These are phyloP conservation scores for Esox masquinongy DNA, from an alignment of 2,797 vertebrate genomes.

Conservation along the genomic window DNA sequence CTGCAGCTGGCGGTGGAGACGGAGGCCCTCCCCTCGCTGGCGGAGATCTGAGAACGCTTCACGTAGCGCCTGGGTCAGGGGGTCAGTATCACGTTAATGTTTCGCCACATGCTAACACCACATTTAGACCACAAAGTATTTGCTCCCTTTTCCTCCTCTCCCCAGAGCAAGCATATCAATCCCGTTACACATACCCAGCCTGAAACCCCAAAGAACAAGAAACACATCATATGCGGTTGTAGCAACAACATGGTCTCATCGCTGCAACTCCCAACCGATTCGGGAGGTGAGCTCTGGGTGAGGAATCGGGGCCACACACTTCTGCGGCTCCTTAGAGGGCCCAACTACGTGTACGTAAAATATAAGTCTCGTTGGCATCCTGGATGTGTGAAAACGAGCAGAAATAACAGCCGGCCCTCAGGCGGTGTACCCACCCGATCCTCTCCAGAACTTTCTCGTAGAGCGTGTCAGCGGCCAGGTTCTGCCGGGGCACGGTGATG, in stretches of 20 bases:
- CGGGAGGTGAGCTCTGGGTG: no score
- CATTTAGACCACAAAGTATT: no score
- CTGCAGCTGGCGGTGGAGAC: slow-evolving; percentile 47
- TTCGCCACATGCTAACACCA: neutral
- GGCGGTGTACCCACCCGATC: slow-evolving; percentile 81
- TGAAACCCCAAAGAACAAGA: no score
- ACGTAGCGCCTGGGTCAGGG: slow-evolving; percentile 84
- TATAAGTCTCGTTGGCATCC: neutral
- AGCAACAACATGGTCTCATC: no score
- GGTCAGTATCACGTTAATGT: neutral
- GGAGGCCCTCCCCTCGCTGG: slow-evolving; percentile 66
- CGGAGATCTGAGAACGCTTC: slow-evolving; percentile 77
- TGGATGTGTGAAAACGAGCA: neutral
- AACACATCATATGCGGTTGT: no score
- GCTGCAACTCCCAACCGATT: no score
- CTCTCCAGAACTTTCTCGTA: slow-evolving; percentile 87
- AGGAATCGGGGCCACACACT: neutral
- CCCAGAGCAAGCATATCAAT: neutral
- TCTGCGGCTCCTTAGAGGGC: no score
- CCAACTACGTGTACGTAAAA: neutral
- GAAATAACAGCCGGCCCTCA: neutral
- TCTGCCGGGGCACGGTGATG: slow-evolving; percentile 86
- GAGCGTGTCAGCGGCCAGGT: slow-evolving; percentile 84
- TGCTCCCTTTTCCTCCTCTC: no score
- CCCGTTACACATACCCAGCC: no score